These are phyloP conservation scores for Steatocranus sp. DNA, from an alignment of 2,797 vertebrate genomes.

Conservation along the genomic window DNA sequence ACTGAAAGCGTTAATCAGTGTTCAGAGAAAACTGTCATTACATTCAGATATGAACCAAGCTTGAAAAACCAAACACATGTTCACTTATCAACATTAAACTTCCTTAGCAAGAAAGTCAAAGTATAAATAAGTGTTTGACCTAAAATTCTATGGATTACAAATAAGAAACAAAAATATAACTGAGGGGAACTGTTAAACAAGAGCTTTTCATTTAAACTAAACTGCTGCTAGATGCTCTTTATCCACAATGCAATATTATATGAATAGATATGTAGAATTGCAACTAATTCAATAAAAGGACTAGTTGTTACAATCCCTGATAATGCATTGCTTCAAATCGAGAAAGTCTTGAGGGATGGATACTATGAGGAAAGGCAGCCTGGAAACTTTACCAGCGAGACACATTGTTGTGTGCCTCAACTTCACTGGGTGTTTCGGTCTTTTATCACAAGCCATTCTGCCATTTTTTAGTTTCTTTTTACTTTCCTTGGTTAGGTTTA, in stretches of 20 bases:
- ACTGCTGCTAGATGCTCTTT: background rate
- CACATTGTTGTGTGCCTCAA: no score
- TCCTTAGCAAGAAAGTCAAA: background rate
- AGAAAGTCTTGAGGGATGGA: background rate
- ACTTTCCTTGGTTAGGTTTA: no score
- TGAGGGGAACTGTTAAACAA: background rate
- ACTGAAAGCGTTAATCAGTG: background rate
- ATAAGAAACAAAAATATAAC: background rate
- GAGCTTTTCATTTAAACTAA: background rate
- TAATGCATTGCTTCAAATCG: background rate
- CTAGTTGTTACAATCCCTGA: background rate
- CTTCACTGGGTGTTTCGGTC: no score
- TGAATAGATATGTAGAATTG: background rate
- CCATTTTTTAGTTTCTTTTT: no score
- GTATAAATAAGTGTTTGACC: background rate
- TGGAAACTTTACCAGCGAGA: no score
- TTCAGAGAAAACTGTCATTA: background rate
- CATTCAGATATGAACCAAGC: background rate
- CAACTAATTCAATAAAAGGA: background rate
- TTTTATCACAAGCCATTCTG: no score
- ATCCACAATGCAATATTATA: background rate
- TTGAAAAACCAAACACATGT: background rate
- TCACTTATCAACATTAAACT: background rate
- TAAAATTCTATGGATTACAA: background rate
- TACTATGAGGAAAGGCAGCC: background rate